Evolutionary conservation across 2,797 vertebrate genomes (phyloP).

Genomic region (Otus scops): DNA sequence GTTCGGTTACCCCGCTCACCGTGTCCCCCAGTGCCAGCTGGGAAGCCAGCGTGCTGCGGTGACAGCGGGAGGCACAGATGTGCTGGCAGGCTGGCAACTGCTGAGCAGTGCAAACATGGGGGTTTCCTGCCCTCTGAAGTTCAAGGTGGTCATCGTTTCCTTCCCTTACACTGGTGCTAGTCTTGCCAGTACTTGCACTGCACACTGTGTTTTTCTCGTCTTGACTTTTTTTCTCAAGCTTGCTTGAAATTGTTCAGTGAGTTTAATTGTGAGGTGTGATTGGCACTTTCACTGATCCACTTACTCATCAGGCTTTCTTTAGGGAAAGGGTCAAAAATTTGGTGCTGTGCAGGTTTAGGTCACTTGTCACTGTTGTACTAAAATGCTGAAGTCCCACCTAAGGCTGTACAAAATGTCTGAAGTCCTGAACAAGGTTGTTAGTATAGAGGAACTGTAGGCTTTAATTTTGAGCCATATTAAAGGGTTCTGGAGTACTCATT

Average conservation of each 20-base stretch:
- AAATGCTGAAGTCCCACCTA: not conserved
- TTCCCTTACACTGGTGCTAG: not conserved
- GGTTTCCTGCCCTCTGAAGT: not conserved
- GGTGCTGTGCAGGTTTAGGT: not conserved
- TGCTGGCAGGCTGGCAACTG: not conserved
- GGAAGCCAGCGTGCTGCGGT: rapidly evolving
- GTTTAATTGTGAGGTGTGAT: not conserved
- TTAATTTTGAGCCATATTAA: not conserved
- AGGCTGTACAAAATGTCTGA: not conserved
- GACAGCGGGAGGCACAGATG: not conserved
- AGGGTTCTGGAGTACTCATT: not conserved
- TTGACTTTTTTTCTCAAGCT: not conserved
- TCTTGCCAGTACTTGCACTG: not conserved
- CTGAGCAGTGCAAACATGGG: rapidly evolving
- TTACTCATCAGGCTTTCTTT: not conserved
- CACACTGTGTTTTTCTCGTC: not conserved
- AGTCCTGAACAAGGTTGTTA: not conserved
- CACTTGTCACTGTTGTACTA: not conserved
- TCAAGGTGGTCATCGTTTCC: rapidly evolving
- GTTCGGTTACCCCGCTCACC: not conserved
- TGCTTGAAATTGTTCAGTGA: not conserved
- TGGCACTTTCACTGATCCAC: not conserved
- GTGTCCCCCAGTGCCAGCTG: rapidly evolving
- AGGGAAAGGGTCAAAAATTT: not conserved
- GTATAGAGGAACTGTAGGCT: not conserved